Percentiles rank a stretch among this genome's conserved stretches.
Evolutionary conservation across 2,113 vertebrate species (phyloP).

Genomic region (Lophotis ruficrista): DNA sequence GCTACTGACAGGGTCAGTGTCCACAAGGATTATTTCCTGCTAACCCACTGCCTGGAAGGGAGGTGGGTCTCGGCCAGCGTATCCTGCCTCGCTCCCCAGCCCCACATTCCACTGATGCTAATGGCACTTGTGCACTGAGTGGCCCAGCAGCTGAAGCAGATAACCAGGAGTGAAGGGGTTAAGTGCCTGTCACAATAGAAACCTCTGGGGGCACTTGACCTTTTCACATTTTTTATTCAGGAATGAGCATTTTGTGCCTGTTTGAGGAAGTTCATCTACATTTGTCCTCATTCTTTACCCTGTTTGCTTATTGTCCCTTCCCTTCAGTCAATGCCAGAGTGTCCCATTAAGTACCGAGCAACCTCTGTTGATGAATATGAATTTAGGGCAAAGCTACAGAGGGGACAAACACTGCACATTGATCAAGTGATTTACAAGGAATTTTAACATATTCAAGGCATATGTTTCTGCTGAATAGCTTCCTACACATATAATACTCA

Average conservation of each 20-base stretch:
- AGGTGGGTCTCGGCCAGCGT: not conserved
- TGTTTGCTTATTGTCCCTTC: constrained; percentile 50
- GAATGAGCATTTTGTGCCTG: constrained; percentile 67
- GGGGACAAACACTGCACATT: constrained; percentile 28
- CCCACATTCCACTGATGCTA: constrained; percentile 30
- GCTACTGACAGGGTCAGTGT: constrained; percentile 44
- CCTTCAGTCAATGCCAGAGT: constrained; percentile 14
- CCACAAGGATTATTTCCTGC: constrained; percentile 50
- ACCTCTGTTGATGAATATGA: constrained; percentile 60
- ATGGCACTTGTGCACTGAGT: constrained; percentile 46
- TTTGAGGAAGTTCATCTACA: constrained; percentile 63
- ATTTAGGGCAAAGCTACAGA: constrained; percentile 57
- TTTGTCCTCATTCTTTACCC: constrained; percentile 62
- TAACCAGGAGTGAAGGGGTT: constrained; percentile 71
- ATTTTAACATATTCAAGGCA: constrained; percentile 31
- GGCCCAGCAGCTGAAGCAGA: constrained; percentile 67
- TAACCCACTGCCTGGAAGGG: not conserved
- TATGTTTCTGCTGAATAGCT: constrained; percentile 38
- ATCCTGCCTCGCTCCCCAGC: not conserved
- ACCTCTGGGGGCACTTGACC: constrained; percentile 70
- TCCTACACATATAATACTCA: constrained; percentile 25
- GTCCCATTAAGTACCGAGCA: constrained; percentile 51
- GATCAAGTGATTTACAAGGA: constrained; percentile 36
- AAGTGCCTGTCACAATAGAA: constrained; percentile 75
- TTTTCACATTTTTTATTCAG: constrained; percentile 69